Conservation (phyloP, 2,888 invertebrate genomes). For the Dasypolia templi region DNA sequence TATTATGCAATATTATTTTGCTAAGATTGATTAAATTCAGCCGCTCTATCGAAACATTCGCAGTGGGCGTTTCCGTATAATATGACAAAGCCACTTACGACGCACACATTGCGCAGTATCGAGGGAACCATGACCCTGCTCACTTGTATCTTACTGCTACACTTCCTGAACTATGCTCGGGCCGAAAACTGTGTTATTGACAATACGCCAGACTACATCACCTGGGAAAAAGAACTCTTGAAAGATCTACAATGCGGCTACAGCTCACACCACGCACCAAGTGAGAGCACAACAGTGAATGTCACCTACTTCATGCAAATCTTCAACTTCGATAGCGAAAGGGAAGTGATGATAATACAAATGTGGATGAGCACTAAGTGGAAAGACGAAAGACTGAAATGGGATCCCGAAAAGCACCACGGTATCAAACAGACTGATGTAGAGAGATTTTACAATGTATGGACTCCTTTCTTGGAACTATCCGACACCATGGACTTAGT, state of each 20-base stretch:
- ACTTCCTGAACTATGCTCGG: background rate
- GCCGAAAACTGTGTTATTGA: slow-evolving; percentile 24
- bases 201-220: slow-evolving; percentile 43
- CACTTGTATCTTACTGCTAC: slow-evolving; percentile 33
- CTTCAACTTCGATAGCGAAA: slow-evolving; percentile 66
- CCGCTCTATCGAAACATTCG: background rate
- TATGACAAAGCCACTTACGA: background rate
- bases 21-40: background rate
- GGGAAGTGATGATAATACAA: slow-evolving; percentile 65
- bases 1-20: too few species aligned
- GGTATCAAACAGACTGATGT: slow-evolving; percentile 55
- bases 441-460: slow-evolving; percentile 35
- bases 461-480: slow-evolving; percentile 67
- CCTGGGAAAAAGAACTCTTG: slow-evolving; percentile 60
- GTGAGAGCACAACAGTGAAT: slow-evolving; percentile 27
- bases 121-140: slow-evolving; percentile 36
- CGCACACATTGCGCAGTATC: slow-evolving; percentile 24
- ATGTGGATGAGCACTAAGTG: slow-evolving; percentile 60
- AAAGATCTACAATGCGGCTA: slow-evolving; percentile 39
- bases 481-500: slow-evolving; percentile 50
- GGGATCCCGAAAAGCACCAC: slow-evolving; percentile 70
- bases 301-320: slow-evolving; percentile 63
- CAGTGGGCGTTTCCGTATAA: slow-evolving; percentile 47
- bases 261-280: background rate
- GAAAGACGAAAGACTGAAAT: slow-evolving; percentile 69